Evolutionary conservation across 2,888 invertebrate species (phyloP), one percentile per base, ranked within the genome.

Genomic region (Hypomecis punctinalis): DNA sequence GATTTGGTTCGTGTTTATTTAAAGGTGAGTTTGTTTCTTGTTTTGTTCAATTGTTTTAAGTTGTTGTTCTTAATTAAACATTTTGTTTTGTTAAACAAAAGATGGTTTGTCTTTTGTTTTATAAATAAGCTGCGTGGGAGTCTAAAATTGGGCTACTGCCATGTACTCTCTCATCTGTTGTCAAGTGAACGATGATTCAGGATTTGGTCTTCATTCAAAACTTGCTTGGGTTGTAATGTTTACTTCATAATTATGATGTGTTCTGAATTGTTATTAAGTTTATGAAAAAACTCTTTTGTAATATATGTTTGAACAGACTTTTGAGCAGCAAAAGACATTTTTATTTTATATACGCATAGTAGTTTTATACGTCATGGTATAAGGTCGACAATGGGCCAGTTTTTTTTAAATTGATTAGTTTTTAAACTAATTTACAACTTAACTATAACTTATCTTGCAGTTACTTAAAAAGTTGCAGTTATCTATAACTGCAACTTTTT

Each of bases 111-210:
- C 5, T 40, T 35, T 51, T 57, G 23, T 52, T 13, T 52, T 60
- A 4, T 13, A 37, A 43, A 53, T 58, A 63, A 23, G 48, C 53
- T 53, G 53, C 58, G 63, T 54, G 63, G 63, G 63, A 63, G 63
- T 58, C 43, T 53, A 53, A 58, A 54, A 33, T 58, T 58, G 42
- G 58, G 53, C 40, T 47, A 48, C 48, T 53, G 51, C 40, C 36
- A 53, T 58, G 47, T 56, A 47, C 36, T 58, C 47, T 58, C 40
- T 9, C 47, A 53, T 53, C 47, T 57, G 33, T 36, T 9, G 56
- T 35, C 0, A 55, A 54, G 51, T 47, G 56, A 61, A 48, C 4
- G 42, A 58, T 58, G 57, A 63, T 47, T 63, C 57, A 58, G 47
- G 33, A 23, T 13, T 51, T 45, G 5, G 23, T 59, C 42, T 59